phyloP scores from a whole-genome alignment of 2,888 invertebrate genomes.

The Belgica antarctica region DNA sequence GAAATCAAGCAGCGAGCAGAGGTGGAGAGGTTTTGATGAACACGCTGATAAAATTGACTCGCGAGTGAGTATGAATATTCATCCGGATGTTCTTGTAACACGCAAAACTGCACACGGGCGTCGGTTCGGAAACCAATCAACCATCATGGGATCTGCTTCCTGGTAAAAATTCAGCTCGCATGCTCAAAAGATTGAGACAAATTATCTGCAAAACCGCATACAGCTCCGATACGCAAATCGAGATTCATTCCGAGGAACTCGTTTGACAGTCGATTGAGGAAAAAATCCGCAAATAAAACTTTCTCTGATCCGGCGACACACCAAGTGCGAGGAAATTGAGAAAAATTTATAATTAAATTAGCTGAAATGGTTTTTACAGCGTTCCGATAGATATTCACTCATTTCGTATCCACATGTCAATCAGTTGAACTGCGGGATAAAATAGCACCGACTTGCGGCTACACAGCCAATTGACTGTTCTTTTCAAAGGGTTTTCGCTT shows the following conservation, averaged over 20 bases:
- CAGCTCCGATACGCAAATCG: constrained; percentile 17
- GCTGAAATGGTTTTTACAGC: background rate
- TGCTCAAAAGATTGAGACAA: background rate
- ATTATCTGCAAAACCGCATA: background rate
- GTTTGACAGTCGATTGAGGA: background rate
- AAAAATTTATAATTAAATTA: constrained; percentile 20
- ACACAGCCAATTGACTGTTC: background rate
- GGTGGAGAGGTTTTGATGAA: background rate
- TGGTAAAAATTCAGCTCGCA: too few species aligned
- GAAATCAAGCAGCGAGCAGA: background rate
- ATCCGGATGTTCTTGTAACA: too few species aligned
- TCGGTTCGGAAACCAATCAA: background rate
- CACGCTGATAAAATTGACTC: constrained; percentile 12
- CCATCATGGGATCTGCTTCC: background rate
- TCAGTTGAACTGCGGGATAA: background rate
- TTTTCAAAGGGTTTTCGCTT: constrained; percentile 24
- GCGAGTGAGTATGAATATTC: background rate
- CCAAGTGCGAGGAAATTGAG: background rate
- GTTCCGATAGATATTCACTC: background rate
- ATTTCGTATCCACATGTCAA: constrained; percentile 22
- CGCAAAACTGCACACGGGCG: background rate
- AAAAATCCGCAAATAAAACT: constrained; percentile 9
- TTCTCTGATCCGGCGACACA: background rate
- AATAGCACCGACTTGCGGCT: background rate
- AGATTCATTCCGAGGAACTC: constrained; percentile 11